Percentiles rank a stretch among this genome's conserved stretches.
phyloP scores from a whole-genome alignment of 2,888 invertebrate genomes.

The Acheta domesticus region DNA sequence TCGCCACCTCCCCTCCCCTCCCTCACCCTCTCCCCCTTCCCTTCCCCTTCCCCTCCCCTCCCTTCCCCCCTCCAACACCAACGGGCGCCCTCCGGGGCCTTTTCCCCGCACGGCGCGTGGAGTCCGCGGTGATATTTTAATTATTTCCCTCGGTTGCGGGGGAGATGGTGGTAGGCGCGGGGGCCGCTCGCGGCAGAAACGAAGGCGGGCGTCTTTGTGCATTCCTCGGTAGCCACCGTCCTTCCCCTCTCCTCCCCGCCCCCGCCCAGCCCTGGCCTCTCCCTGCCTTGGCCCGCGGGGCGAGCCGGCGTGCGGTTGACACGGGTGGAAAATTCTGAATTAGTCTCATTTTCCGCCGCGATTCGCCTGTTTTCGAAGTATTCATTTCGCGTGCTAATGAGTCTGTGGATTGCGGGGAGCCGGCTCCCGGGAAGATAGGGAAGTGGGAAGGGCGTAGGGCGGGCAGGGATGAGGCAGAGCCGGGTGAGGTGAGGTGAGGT shows the following conservation, averaged over 20 bases:
- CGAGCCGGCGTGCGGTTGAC: not conserved
- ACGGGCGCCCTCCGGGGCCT: not conserved
- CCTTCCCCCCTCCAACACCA: too few relatives aligned
- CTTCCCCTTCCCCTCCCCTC: too few relatives aligned
- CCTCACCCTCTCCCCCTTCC: too few relatives aligned
- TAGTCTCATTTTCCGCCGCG: not conserved
- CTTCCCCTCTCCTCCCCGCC: not conserved
- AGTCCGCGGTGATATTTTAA: slow-evolving; percentile 7
- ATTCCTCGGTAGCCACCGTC: not conserved
- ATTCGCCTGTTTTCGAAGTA: not conserved
- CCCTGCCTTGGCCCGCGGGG: not conserved
- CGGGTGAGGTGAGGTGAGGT: not conserved
- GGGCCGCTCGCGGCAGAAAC: not conserved
- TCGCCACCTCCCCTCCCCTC: too few relatives aligned
- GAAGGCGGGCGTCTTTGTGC: not conserved
- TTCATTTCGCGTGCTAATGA: slow-evolving; percentile 18
- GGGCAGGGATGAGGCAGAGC: not conserved
- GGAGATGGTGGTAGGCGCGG: not conserved
- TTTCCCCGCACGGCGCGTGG: not conserved
- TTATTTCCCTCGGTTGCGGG: not conserved
- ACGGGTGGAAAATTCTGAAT: not conserved
- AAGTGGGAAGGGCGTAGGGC: not conserved
- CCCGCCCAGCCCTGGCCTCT: not conserved
- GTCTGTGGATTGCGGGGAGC: not conserved
- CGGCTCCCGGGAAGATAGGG: not conserved